Base-by-base conservation (phyloP, 2,888 invertebrate species). In the Criorhina ranunculi region DNA sequence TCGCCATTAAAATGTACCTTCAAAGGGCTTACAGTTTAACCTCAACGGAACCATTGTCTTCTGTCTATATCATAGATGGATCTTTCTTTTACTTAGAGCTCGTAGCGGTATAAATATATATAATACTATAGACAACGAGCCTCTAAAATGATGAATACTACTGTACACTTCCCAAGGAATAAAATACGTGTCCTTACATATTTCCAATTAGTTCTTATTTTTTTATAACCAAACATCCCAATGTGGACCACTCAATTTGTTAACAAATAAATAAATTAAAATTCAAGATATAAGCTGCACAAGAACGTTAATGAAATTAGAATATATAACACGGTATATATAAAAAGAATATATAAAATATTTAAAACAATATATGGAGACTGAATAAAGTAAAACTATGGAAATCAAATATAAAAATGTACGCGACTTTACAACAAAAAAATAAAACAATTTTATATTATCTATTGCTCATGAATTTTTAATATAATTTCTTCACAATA, bases 331-430 rank as follows among this genome's bases (percentile, higher is more conserved):
- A 24, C 19, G 24, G 33, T 40, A 73, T 33, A 60, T 42, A 42
- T 59, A 70, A 62, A 57, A 55, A 59, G 19, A 59, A 70, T 46
- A 70, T 46, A 51, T 29, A 29, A 62, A 69, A 69, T 33, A 59
- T 62, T 19, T 37, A 19, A 19, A 67, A 79, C 53, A 75, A 64
- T 77, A 55, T 49, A 83, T 67, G 82, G 82, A 82, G 82, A 82
- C 82, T 82, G 82, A 82, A 78, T 72, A 70, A 82, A 82, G 82
- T 82, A 53, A 66, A 82, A 82, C 82, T 82, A 82, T 72, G 66
- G 60, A 82, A 82, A 82, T 60, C 72, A 76, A 62, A 69, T 69
- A 24, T 33, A 37, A 42, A 15, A 24, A 51, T 33, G 51, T 24
- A 53, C 12, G 60, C 44, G 62, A 70, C 42, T 64, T 73, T 24